Evolutionary conservation across 2,113 vertebrate genomes (phyloP), one percentile per base, ranked within the genome.

Genomic region (Esox niger): DNA sequence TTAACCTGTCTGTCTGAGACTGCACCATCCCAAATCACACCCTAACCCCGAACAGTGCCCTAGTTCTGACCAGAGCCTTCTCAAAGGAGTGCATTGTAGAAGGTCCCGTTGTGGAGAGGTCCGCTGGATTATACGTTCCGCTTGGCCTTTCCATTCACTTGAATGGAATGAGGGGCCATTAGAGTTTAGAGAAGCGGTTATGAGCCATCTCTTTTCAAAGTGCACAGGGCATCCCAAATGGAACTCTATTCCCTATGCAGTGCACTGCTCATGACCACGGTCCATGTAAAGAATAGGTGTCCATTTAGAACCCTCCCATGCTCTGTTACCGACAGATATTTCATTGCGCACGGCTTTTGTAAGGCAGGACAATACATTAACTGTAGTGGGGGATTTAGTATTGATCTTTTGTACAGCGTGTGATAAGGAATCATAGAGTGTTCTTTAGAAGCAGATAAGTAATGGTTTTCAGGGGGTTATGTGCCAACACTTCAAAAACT

Each of bases 1-100:
- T 91, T 89, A 89, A 88, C 86, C 80, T 64, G 32, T 33, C 77
- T 66, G 81, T n/a, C 57, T 71, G 73, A 63, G 77, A 69, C 68
- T 62, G 55, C 69, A 7, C 0, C 67, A 64, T 70, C 62, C 25
- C 49, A 52, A 60, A 47, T 56, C 63, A 7, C 2, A 3, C 47
- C 38, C 49, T 29, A 15, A 20, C 31, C 17, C 32, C 56, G 35
- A 15, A 1, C 5, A 43, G 15, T 43, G 38, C 38, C 13, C 38
- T 43, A 15, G 11, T 43, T 43, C 17, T 1, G 15, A 43, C 15
- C 38, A 43, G 38, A 43, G 15, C 38, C 38, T n/a, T n/a, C 15
- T 15, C 11, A 4, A 4, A 43, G 5, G 1, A n/a, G n/a, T n/a
- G n/a, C n/a, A n/a, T n/a, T n/a, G n/a, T n/a, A n/a, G n/a, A n/a